phyloP scores from a whole-genome alignment of 2,113 vertebrate genomes.

The Polypterus senegalus region DNA sequence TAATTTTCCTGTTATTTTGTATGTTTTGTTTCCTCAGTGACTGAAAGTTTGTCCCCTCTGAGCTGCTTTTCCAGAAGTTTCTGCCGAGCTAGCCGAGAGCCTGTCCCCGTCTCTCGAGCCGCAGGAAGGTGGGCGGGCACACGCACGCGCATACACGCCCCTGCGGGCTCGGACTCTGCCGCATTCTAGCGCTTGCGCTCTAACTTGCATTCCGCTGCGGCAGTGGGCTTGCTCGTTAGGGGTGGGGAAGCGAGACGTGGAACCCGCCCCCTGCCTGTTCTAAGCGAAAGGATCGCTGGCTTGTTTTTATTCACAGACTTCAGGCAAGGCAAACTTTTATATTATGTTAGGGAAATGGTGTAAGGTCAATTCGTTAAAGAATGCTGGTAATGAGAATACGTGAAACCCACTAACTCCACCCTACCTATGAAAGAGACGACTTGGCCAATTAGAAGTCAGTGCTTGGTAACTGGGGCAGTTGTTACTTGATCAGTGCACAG shows the following conservation, averaged over 20 bases:
- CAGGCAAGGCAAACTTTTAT: not conserved
- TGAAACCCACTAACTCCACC: too few species aligned
- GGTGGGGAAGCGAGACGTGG: not conserved
- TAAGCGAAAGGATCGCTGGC: not conserved
- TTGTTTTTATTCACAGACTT: not conserved
- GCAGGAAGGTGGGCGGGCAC: conserved; percentile 5
- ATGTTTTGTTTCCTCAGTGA: conserved; percentile 9
- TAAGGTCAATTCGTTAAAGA: too few species aligned
- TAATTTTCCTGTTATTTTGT: conserved; percentile 10
- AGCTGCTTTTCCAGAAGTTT: conserved; percentile 28
- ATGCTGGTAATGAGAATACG: too few species aligned
- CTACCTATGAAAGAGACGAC: too few species aligned
- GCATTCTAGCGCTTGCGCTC: conserved; percentile 44
- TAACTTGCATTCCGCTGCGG: not conserved
- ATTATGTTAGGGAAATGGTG: too few species aligned
- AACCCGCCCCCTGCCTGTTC: not conserved
- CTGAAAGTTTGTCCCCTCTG: conserved; percentile 6
- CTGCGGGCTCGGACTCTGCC: conserved; percentile 33
- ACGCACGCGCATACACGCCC: conserved; percentile 20
- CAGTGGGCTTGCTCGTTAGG: not conserved
- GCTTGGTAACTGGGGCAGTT: too few species aligned
- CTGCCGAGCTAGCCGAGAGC: conserved; percentile 9
- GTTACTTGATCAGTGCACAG: too few species aligned
- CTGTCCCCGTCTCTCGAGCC: conserved; percentile 6
- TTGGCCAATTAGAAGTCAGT: too few species aligned